These are phyloP conservation scores for Rattus rattus DNA, from an alignment of 2,113 vertebrate genomes.

Conservation along the genomic window DNA sequence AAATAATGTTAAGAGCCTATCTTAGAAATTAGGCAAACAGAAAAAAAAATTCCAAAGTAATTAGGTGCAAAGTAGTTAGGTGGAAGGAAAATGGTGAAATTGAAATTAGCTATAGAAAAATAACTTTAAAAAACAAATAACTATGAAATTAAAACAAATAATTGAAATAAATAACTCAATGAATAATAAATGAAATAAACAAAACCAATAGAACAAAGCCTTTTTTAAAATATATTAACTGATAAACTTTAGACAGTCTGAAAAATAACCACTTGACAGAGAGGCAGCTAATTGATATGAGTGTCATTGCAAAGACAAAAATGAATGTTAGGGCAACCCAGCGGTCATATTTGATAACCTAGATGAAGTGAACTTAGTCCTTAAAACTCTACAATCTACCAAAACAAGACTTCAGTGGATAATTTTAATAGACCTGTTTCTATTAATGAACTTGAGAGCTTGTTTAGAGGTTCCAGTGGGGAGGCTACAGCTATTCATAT, in stretches of 20 bases:
- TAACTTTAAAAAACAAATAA: not conserved
- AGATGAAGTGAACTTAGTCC: not conserved
- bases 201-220: not conserved
- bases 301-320: not conserved
- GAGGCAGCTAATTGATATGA: not conserved
- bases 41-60: slow-evolving; percentile 1
- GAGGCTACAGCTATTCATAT: not conserved
- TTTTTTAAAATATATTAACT: not conserved
- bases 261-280: not conserved
- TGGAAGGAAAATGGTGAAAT: not conserved
- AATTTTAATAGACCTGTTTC: not conserved
- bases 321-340: not conserved
- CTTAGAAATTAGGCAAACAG: not conserved
- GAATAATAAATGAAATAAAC: not conserved
- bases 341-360: not conserved
- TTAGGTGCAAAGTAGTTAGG: not conserved
- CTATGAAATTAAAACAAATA: not conserved
- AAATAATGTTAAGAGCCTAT: not conserved
- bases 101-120: not conserved
- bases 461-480: not conserved
- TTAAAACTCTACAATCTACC: not conserved
- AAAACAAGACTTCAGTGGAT: not conserved
- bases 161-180: not conserved
- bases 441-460: not conserved
- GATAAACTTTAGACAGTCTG: not conserved